Percentiles rank a stretch among this genome's conserved stretches.
Evolutionary conservation across 92 coral and sea anemone genomes (phyloP).

Genomic region (Siderastrea radians): DNA sequence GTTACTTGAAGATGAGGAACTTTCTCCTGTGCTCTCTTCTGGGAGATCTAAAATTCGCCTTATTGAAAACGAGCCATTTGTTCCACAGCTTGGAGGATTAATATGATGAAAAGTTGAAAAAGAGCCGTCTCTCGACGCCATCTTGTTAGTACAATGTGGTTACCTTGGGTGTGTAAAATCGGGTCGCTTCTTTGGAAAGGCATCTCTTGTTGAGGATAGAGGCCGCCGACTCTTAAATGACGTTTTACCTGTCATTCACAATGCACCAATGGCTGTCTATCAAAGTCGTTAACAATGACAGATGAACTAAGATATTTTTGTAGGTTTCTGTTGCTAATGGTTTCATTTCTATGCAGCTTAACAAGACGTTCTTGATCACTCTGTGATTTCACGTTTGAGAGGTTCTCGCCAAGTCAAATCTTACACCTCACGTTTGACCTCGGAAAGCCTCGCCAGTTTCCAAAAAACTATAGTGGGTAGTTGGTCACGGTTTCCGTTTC

Average conservation of each 20-base stretch:
- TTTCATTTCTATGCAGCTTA: background rate
- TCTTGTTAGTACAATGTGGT: constrained; percentile 40
- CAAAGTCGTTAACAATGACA: constrained; percentile 3
- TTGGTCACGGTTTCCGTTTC: constrained; percentile 16
- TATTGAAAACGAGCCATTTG: no score
- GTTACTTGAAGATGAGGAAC: no score
- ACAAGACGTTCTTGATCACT: background rate
- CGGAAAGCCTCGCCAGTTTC: constrained; percentile 4
- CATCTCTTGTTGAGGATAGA: constrained; percentile 9
- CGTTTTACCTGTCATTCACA: constrained; percentile 43
- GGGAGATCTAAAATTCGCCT: no score
- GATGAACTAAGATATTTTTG: background rate
- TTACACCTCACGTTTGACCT: constrained; percentile 28
- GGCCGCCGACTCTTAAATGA: constrained; percentile 22
- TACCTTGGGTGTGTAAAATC: constrained; percentile 36
- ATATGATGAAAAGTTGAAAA: no score
- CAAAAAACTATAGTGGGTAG: background rate
- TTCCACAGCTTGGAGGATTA: no score
- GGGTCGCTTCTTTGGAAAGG: constrained; percentile 4
- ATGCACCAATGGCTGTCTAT: constrained; percentile 16
- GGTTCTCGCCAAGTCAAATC: background rate
- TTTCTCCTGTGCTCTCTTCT: no score
- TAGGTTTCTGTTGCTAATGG: background rate
- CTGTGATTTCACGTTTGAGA: background rate
- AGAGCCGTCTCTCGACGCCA: no score